phyloP scores from a whole-genome alignment of 2,888 invertebrate species.

The Drosophila helvetica region DNA sequence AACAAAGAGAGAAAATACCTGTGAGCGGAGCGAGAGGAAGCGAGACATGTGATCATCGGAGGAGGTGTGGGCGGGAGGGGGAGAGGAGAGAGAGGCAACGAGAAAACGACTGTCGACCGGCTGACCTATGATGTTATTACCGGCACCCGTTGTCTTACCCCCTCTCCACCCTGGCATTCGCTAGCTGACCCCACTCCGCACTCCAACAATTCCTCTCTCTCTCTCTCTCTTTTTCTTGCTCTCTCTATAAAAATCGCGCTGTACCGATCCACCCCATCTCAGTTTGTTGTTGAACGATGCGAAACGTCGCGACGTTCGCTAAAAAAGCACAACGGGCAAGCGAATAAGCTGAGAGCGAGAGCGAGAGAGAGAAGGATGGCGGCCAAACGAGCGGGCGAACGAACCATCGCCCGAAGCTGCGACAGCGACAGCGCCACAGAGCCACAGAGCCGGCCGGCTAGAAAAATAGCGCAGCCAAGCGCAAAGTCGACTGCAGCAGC shows the following conservation, averaged over 20 bases:
- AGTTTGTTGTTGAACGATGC: slow-evolving; percentile 38
- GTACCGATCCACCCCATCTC: slow-evolving; percentile 3
- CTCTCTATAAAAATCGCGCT: no score
- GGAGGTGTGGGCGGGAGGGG: background rate
- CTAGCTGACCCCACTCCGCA: slow-evolving; percentile 7
- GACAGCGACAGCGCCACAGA: slow-evolving; percentile 41
- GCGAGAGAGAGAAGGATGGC: slow-evolving; percentile 11
- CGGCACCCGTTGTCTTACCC: slow-evolving; percentile 31
- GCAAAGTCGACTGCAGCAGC: slow-evolving; percentile 38
- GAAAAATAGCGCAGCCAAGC: slow-evolving; percentile 60
- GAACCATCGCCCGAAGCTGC: background rate
- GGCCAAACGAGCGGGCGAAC: slow-evolving; percentile 14
- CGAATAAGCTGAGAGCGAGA: background rate
- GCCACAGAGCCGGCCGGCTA: slow-evolving; percentile 70
- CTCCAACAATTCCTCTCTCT: slow-evolving; percentile 4
- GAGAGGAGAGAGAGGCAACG: background rate
- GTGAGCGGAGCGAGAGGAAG: slow-evolving; percentile 20
- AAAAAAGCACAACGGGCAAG: background rate
- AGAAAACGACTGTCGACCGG: slow-evolving; percentile 40
- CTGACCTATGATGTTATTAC: slow-evolving; percentile 71
- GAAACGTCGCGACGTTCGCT: slow-evolving; percentile 30
- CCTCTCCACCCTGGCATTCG: background rate
- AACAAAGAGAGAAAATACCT: slow-evolving; percentile 56
- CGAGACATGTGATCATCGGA: slow-evolving; percentile 44
- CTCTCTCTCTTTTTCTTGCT: background rate